Base-by-base conservation (phyloP, 2,113 vertebrate species). In the Myiopsitta monachus region DNA sequence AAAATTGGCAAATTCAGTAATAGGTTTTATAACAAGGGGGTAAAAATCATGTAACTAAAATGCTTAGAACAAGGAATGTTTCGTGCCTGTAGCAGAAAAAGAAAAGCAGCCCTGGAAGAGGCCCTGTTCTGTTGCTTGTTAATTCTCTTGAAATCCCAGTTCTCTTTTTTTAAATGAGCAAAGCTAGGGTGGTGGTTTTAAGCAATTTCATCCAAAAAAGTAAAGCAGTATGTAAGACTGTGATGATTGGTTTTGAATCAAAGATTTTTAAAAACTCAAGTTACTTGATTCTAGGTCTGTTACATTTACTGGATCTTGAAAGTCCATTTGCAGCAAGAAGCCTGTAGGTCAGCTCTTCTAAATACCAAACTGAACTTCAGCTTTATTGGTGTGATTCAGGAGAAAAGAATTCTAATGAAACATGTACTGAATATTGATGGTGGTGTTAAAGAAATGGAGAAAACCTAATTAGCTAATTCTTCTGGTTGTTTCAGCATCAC, bases 401-500 rank as follows among this genome's bases (percentile, higher is more conserved):
- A 96, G 95, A 97, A 97, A 91, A 97, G 92, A 98, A 97, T 98
- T 94, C 95, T 95, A 95, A 90, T 96, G 94, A 96, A 98, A 96
- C 57, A 70, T n/a, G 64, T 96, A 97, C 31, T 91, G 86, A 94
- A 66, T 66, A 69, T 96, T 95, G 70, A 54, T 89, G 57, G 46
- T 86, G 67, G 1, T 97, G 82, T 96, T 96, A 97, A 89, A 94
- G 94, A 64, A 43, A 59, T 8, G 11, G 75, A 83, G 85, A 95
- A 94, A 70, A 51, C 64, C 33, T 63, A 83, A 38, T 10, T 39
- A 89, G 14, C 39, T 70, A 38, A 68, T 92, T 93, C 73, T 94
- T 94, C 49, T 95, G 63, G 92, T 96, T 95, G 63, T 85, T 93
- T 83, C 44, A 87, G 31, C 38, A 41, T 57, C 78, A 81, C 64